Conservation (phyloP, 2,888 invertebrate species). For the Hermaeophaga mercurialis region DNA sequence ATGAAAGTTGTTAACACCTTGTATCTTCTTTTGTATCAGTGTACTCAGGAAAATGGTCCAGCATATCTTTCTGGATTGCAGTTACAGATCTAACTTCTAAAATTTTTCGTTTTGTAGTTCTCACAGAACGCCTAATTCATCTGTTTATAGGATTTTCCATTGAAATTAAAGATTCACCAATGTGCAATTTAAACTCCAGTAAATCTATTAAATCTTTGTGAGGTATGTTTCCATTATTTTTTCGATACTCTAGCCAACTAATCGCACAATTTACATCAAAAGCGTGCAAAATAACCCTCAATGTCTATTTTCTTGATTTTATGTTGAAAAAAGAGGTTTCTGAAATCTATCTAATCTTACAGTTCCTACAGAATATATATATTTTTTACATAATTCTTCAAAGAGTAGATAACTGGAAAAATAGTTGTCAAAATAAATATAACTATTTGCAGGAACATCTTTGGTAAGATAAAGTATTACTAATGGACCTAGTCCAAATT, state of each 20-base stretch:
- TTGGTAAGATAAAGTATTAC: neutral
- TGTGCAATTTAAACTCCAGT: neutral
- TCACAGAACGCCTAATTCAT: conserved; percentile 2
- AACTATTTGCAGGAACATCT: too few species aligned
- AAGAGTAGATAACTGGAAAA: neutral
- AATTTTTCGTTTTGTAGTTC: neutral
- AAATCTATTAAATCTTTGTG: neutral
- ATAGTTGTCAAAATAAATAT: too few species aligned
- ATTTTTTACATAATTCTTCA: neutral
- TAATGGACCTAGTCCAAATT: neutral
- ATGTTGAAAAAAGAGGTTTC: neutral
- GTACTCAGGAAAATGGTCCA: conserved; percentile 6
- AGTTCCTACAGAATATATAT: neutral
- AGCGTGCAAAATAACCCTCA: conserved; percentile 37
- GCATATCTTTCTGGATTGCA: conserved; percentile 1
- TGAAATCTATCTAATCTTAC: neutral
- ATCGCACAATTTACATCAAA: conserved; percentile 38
- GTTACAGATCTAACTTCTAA: conserved; percentile 5
- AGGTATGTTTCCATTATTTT: neutral
- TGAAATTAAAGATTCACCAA: conserved; percentile 5
- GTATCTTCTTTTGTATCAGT: neutral
- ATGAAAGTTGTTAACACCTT: too few species aligned
- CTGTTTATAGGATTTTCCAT: neutral
- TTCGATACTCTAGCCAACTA: conserved; percentile 39
- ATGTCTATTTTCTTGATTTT: conserved; percentile 33